Conservation (phyloP, 2,888 invertebrate species). For the Papilio protenor region DNA sequence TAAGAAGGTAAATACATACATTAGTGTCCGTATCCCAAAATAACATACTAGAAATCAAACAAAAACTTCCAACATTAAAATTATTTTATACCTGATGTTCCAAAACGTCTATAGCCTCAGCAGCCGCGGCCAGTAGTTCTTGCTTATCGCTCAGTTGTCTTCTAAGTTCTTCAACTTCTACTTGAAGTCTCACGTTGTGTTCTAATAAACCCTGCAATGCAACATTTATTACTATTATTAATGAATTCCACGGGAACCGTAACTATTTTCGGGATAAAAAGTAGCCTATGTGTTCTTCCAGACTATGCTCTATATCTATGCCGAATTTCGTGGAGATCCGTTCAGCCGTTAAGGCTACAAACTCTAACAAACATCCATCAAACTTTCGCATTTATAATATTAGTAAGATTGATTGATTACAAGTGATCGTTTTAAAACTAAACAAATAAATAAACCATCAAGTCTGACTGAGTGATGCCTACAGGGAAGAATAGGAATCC, state of each 20-base stretch:
- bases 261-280: no score
- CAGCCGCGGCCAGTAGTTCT: constrained; percentile 92
- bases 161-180: constrained; percentile 90
- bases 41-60: neutral
- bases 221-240: constrained; percentile 59
- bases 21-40: neutral
- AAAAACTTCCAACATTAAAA: no score
- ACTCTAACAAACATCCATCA: no score
- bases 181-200: constrained; percentile 84
- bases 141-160: constrained; percentile 93
- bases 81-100: constrained; percentile 81
- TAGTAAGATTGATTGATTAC: no score
- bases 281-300: no score
- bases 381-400: no score
- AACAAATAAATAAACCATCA: neutral
- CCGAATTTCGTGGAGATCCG: no score
- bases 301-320: no score
- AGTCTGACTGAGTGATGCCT: no score
- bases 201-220: constrained; percentile 78
- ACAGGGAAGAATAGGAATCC: neutral
- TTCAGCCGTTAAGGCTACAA: no score
- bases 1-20: neutral
- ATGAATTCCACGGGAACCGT: neutral
- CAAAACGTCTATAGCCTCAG: constrained; percentile 91
- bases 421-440: no score